Conservation (phyloP, 2,113 vertebrate species). For the Ctenodactylus gundi region DNA sequence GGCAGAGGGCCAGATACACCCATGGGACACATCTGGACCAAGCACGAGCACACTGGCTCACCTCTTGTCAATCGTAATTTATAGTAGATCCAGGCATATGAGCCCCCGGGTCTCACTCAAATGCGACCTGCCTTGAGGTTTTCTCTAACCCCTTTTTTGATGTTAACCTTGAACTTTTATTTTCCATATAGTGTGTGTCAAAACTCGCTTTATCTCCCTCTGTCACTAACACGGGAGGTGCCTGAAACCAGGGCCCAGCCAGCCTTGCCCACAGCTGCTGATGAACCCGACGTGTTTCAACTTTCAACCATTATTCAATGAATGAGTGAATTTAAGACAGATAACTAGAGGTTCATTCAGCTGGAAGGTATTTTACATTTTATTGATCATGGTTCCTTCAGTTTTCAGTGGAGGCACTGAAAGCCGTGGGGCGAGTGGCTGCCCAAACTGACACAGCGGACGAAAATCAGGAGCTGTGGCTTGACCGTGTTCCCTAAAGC, state of each 20-base stretch:
- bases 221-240: not conserved
- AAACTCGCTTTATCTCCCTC: not conserved
- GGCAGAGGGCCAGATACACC: not conserved
- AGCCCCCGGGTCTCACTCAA: not conserved
- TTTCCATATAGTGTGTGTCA: not conserved
- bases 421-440: not conserved
- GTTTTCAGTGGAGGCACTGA: constrained; percentile 9
- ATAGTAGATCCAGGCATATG: not conserved
- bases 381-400: not conserved
- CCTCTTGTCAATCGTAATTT: not conserved
- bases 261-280: not conserved
- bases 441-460: not conserved
- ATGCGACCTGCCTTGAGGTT: not conserved
- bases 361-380: not conserved
- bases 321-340: not conserved
- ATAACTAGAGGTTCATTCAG: not conserved
- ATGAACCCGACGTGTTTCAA: not conserved
- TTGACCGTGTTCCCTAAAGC: not conserved
- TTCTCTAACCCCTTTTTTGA: not conserved
- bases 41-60: not conserved
- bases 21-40: not conserved
- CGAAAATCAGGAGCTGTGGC: not conserved
- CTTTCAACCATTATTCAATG: not conserved
- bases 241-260: not conserved
- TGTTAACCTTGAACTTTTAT: not conserved